Evolutionary conservation across 2,888 invertebrate genomes (phyloP), one percentile per base, ranked within the genome.

Genomic region (Drosophila barbarae): DNA sequence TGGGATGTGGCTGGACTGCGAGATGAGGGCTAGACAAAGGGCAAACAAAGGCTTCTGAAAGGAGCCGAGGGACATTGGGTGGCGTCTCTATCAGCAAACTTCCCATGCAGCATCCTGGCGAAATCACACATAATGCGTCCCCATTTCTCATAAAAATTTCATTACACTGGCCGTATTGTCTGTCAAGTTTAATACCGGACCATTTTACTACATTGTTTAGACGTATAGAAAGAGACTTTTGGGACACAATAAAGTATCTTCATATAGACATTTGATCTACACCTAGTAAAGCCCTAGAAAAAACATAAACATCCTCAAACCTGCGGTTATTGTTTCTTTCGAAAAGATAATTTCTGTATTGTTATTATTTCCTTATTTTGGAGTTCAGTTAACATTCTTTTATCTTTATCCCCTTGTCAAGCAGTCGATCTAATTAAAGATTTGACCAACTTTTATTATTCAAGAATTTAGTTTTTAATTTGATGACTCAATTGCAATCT

Each of bases 141-240:
- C 69, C 63, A 66, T 71, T 70, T 78, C 74, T 74, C 70, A 76
- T 77, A 66, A 79, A 79, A 74, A 69, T 77, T 79, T 74, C 73
- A 74, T 79, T 69, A 73, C 67, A 46, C 59, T 49, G 51, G 8
- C 41, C 23, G 15, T 36, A 39, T 49, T 58, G 66, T 47, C 21
- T 38, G 50, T 35, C 41, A 36, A 56, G 39, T 67, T 58, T 68
- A 68, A 52, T 47, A 56, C 50, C 38, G 3, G 15, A 21, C 21
- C 23, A 42, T 41, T 41, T 41, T 47, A 21, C 30, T 32, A 49
- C 55, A 41, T 34, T 35, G 23, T 35, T 42, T 10, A 52, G 44
- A 23, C 30, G 44, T 32, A 23, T 10, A 32, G 8, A n/a, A 21
- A 8, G 13, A 34, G 21, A 18, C 52, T n/a, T 21, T n/a, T 30